phyloP scores from a whole-genome alignment of 2,797 vertebrate genomes.

The Chromobotia macracanthus region DNA sequence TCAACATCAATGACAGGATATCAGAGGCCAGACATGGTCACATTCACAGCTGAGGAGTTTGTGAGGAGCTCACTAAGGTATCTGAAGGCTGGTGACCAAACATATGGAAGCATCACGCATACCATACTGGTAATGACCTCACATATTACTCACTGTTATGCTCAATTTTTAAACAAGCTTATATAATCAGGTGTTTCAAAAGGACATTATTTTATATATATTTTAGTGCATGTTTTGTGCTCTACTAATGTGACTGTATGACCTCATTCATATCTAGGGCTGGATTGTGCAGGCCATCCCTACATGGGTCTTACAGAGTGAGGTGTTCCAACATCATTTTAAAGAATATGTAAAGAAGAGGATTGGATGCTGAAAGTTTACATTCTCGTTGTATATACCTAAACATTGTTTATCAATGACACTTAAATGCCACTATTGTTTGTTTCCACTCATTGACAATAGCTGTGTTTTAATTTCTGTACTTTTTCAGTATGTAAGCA shows the following conservation, averaged over 20 bases:
- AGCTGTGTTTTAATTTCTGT: no score
- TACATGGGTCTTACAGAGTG: constrained; percentile 68
- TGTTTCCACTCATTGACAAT: not conserved
- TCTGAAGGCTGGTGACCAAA: constrained; percentile 79
- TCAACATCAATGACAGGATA: constrained; percentile 81
- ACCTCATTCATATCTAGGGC: constrained; percentile 68
- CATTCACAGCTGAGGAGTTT: constrained; percentile 80
- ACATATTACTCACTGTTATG: not conserved
- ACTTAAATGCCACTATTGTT: not conserved
- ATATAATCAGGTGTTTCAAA: not conserved
- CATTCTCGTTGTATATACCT: not conserved
- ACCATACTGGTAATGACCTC: constrained; percentile 79
- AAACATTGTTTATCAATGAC: not conserved
- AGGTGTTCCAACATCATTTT: constrained; percentile 64
- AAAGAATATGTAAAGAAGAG: constrained; percentile 65
- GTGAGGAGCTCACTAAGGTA: constrained; percentile 80
- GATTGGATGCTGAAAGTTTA: constrained; percentile 1
- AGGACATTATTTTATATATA: no score
- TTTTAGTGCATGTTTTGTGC: no score
- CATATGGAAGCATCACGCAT: constrained; percentile 79
- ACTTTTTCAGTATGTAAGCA: no score
- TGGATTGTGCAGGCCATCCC: constrained; percentile 75
- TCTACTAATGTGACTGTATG: constrained; percentile 16
- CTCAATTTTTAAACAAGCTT: not conserved
- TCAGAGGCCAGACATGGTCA: constrained; percentile 67